Evolutionary conservation across 1,140 invertebrate genomes (phyloP), one percentile per base, ranked within the genome.

Genomic region (Harpegnathos saltator): DNA sequence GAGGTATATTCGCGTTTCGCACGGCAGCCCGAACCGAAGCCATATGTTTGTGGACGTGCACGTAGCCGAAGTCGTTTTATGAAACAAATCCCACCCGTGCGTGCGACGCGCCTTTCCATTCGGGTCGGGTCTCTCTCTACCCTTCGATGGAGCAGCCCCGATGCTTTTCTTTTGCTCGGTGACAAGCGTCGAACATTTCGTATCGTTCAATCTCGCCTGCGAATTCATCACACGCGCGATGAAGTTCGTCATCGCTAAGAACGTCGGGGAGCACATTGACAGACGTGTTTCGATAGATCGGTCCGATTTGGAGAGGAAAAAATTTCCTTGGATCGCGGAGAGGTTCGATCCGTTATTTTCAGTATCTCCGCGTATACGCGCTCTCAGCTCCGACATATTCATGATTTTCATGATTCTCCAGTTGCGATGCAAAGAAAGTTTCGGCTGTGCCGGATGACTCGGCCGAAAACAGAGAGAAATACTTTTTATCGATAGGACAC

Each of bases 1-100:
- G 69, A 48, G 33, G 48, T 77, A 58, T 63, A 61, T 54, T 58
- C 65, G 58, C 52, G 82, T 84, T 85, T 86, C 74, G 52, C 59
- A 52, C 65, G 50, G 3, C 54, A 62, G 15, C 14, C 17, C 22
- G 38, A 66, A 66, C 38, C 48, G 68, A 77, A 66, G 66, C 19
- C 33, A 50, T 69, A 68, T 66, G 44, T 77, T 68, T 33, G n/a
- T n/a, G n/a, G 33, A 56, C 26, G 19, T 54, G 22, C 38, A 22
- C 54, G 3, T 52, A 22, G 50, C 14, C 29, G 22, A 14, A 78
- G 24, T 63, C 63, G 22, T 44, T 52, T n/a, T 38, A 24, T 7
- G 24, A 75, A 75, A 56, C 12, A 56, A 33, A 78, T 48, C 5
- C 38, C 29, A 19, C 14, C n/a, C n/a, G n/a, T n/a, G n/a, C 33